A percentile compares a stretch with the other conserved stretches of the same genome.
Conservation (phyloP, 1,140 invertebrate genomes). For the Drosophila sucinea region DNA sequence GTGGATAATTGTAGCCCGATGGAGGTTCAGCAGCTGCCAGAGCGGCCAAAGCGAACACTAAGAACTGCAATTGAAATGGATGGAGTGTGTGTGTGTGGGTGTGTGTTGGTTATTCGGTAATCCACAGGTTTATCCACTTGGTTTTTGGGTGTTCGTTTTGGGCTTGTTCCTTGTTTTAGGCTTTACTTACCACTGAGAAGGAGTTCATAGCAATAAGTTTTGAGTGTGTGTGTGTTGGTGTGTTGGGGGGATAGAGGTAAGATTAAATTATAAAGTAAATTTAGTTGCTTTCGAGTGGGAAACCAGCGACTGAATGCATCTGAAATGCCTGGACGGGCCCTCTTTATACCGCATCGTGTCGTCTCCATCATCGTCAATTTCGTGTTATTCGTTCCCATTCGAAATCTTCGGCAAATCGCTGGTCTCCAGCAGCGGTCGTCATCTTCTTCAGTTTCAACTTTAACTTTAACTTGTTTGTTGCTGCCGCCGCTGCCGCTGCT, state of each 20-base stretch:
- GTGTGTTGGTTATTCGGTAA: conserved; percentile 20
- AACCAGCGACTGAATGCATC: conserved; percentile 83
- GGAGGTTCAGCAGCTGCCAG: conserved; percentile 86
- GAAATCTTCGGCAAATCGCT: conserved; percentile 46
- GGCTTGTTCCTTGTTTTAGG: neutral
- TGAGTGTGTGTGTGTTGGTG: conserved; percentile 69
- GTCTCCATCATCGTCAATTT: conserved; percentile 44
- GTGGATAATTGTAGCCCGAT: conserved; percentile 87
- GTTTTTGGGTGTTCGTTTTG: neutral
- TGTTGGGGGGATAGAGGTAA: conserved; percentile 68
- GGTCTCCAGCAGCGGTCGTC: conserved; percentile 36
- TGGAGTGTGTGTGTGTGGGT: conserved; percentile 24
- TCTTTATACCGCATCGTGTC: conserved; percentile 74
- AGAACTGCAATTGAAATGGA: conserved; percentile 85
- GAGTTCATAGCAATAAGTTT: conserved; percentile 82
- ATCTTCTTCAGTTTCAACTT: conserved; percentile 65
- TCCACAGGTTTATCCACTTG: conserved; percentile 24
- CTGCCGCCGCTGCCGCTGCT: neutral
- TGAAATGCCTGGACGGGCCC: conserved; percentile 62
- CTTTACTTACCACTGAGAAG: conserved; percentile 83
- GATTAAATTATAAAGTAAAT: conserved; percentile 79
- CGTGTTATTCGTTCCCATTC: conserved; percentile 43
- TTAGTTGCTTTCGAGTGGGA: conserved; percentile 82
- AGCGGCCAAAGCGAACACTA: conserved; percentile 86
- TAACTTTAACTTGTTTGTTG: conserved; percentile 20